Evolutionary conservation across 2,888 invertebrate species (phyloP).

Genomic region (Noctua janthina): DNA sequence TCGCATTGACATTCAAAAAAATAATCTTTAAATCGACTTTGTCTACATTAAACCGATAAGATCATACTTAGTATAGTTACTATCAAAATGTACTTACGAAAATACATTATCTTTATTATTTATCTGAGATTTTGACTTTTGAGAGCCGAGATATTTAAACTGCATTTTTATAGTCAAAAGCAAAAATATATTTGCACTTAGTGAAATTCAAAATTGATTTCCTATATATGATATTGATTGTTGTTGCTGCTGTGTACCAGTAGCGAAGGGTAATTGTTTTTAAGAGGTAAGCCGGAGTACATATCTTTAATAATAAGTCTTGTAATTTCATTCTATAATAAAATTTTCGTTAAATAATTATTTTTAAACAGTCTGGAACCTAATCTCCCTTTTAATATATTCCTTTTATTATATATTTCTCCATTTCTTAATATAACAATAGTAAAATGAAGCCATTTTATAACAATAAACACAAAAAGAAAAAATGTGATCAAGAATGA

Average conservation of each 20-base stretch:
- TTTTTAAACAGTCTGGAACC: too few species aligned
- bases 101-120: constrained; percentile 41
- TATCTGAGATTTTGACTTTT: constrained; percentile 32
- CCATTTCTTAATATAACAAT: too few species aligned
- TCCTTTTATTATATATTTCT: too few species aligned
- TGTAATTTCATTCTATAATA: too few species aligned
- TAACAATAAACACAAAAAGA: too few species aligned
- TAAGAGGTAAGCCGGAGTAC: too few species aligned
- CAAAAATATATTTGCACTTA: constrained; percentile 12
- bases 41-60: constrained; percentile 25
- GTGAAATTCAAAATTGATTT: background rate
- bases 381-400: too few species aligned
- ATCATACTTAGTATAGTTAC: constrained; percentile 14
- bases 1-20: constrained; percentile 14
- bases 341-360: too few species aligned
- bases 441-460: too few species aligned
- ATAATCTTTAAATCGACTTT: constrained; percentile 40
- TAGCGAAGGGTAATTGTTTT: too few species aligned
- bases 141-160: constrained; percentile 20
- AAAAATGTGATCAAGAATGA: too few species aligned
- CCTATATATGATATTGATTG: background rate
- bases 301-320: too few species aligned
- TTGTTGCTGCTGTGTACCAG: background rate
- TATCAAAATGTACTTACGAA: constrained; percentile 41
- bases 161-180: constrained; percentile 24